Evolutionary conservation across 1,140 invertebrate species (phyloP), one percentile per base, ranked within the genome.

Genomic region (Ylistrum balloti): DNA sequence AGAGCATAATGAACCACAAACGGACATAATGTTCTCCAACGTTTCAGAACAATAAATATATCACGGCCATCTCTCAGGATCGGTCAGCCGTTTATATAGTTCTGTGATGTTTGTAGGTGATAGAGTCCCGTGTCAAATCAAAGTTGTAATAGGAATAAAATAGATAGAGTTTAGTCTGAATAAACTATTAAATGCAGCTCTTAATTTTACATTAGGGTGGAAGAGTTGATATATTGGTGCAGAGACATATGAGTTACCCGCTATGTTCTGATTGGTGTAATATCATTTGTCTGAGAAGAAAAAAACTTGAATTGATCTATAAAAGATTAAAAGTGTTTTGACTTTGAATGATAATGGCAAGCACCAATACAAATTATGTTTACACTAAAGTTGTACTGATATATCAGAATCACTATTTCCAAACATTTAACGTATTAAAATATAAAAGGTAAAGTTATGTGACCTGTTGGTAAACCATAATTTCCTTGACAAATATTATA

Each of bases 41-140:
- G 56, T 74, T 74, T 74, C 56, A 74, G 56, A 74, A 74, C 56
- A 74, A 74, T 74, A 74, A 74, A 74, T 74, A 74, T 74, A n/a
- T 74, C 56, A 74, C 56, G 56, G 56, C 1, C 56, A 74, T 74
- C 56, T 74, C 56, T 9, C 56, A 28, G 56, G n/a, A 74, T 28
- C 56, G 56, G 56, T 74, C 56, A 74, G n/a, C 9, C 56, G 56
- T 74, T 74, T 74, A 74, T 74, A 17, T 28, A n/a, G 56, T n/a
- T 28, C 56, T 74, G 56, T 74, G 56, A 74, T 74, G 56, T 28
- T 74, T 28, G 9, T 74, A 28, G 56, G 56, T 74, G 56, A 74
- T 74, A 74, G 28, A 74, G 56, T n/a, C 22, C 56, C 22, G n/a
- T 74, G 56, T 74, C 56, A 74, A 74, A 74, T 74, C 28, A 74